Evolutionary conservation across 2,888 invertebrate genomes (phyloP), one percentile per base, ranked within the genome.

Genomic region (Platycheirus rosarum): DNA sequence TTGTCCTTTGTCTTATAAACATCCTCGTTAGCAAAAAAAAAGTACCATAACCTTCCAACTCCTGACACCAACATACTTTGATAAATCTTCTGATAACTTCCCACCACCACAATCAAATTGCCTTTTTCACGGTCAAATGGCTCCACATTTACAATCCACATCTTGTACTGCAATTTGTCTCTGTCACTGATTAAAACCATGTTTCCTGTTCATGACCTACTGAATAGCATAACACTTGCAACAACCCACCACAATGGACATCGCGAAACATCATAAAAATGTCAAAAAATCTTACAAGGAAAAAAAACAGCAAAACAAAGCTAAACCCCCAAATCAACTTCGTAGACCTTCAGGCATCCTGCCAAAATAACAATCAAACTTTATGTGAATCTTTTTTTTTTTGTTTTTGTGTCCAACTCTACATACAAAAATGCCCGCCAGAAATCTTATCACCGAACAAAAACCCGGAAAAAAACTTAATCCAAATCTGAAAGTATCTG

Each of bases 281-380:
- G 66, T 62, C 35, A 13, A 42, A 49, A 37, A 18, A 14, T 26
- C 9, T 13, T 11, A 7, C 3, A 14, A 5, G 32, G 32, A n/a
- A 53, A 26, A 44, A 9, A 18, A 7, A 8, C 16, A 7, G 5
- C 16, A 7, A 44, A 49, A 49, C 8, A 65, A 44, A 40, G 5
- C 11, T 44, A 26, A 48, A 35, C 42, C 18, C 9, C 14, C 3
- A 48, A 66, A 74, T 26, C 44, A 68, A 78, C 44, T 71, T 42
- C 11, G 14, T 26, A 55, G 71, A 71, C 71, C 82, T 71, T 68
- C 40, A 62, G 82, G 82, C 82, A 77, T 63, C 44, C 44, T 76
- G 82, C 82, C 82, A 82, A 73, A 76, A 82, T 37, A 82, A 77
- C 76, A 82, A 68, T 82, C 80, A 75, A 76, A 82, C 16, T 66